Conservation (phyloP, 2,888 invertebrate genomes). For the Calephelis perditalis region DNA sequence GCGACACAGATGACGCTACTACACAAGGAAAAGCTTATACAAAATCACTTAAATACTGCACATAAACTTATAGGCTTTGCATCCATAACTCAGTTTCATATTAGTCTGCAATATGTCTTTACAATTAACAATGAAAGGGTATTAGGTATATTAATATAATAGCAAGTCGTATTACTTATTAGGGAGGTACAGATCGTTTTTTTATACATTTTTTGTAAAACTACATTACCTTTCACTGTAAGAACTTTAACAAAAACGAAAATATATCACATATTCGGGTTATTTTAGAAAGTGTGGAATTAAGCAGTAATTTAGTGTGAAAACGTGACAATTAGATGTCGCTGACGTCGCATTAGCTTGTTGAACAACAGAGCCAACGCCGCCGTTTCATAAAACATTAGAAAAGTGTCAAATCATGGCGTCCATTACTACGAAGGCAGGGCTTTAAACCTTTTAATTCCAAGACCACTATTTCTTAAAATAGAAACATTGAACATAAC, state of each 20-base stretch:
- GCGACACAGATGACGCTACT: too few species aligned
- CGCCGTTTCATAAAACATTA: slow-evolving; percentile 67
- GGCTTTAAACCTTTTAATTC: neutral
- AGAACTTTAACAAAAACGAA: slow-evolving; percentile 22
- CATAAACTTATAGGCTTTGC: too few species aligned
- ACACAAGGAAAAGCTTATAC: too few species aligned
- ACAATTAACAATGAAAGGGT: too few species aligned
- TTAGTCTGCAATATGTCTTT: too few species aligned
- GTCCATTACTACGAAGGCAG: slow-evolving; percentile 47
- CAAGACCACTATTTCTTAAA: too few species aligned
- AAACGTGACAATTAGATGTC: slow-evolving; percentile 62
- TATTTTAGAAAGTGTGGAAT: slow-evolving; percentile 66
- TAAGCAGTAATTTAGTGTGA: slow-evolving; percentile 58
- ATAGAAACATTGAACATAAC: too few species aligned
- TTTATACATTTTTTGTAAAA: slow-evolving; percentile 21
- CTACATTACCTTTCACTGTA: slow-evolving; percentile 36
- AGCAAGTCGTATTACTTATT: too few species aligned
- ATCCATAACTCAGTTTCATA: too few species aligned
- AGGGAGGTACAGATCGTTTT: neutral
- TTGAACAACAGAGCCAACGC: slow-evolving; percentile 45
- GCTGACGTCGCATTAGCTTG: slow-evolving; percentile 45
- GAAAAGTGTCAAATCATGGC: slow-evolving; percentile 70
- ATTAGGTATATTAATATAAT: too few species aligned
- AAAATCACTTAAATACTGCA: too few species aligned
- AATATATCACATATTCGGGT: slow-evolving; percentile 39